Percentiles rank a stretch among this genome's conserved stretches.
These are phyloP conservation scores for Cinara cedri DNA, from an alignment of 2,888 invertebrate species.

Conservation along the genomic window DNA sequence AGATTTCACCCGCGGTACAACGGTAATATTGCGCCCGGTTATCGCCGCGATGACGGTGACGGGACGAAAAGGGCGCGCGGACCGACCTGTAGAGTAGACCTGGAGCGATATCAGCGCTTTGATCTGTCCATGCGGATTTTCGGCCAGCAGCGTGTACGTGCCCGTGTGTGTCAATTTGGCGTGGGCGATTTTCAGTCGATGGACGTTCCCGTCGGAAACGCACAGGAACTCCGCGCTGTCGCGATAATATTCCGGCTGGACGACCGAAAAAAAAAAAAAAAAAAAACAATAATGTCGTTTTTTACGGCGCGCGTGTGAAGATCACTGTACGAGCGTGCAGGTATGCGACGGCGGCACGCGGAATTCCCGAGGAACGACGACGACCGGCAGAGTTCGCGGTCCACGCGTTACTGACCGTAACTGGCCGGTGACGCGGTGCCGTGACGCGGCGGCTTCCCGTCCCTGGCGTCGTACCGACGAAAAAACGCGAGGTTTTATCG, in stretches of 20 bases:
- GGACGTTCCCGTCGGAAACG: conserved; percentile 75
- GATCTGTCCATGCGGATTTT: conserved; percentile 81
- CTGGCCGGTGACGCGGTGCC: neutral
- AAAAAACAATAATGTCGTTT: neutral
- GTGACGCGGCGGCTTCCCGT: neutral
- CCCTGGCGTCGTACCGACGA: neutral
- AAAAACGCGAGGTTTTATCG: no score
- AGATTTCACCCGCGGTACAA: no score
- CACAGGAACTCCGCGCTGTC: conserved; percentile 83
- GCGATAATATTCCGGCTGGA: conserved; percentile 83
- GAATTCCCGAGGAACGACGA: neutral
- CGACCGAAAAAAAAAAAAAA: conserved; percentile 59
- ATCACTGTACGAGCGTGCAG: no score
- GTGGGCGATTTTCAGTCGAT: conserved; percentile 83
- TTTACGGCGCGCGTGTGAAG: no score
- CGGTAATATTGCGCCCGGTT: no score
- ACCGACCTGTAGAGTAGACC: conserved; percentile 80
- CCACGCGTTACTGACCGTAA: conserved; percentile 26
- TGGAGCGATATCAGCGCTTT: conserved; percentile 87
- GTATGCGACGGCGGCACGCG: neutral
- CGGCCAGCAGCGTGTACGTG: conserved; percentile 82
- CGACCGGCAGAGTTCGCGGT: neutral
- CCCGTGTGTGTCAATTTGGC: conserved; percentile 87
- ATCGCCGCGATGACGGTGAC: no score
- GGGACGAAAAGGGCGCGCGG: no score